Percentiles rank a stretch among this genome's conserved stretches.
These are phyloP conservation scores for Leucophenga maculata DNA, from an alignment of 2,888 invertebrate species.

Conservation along the genomic window DNA sequence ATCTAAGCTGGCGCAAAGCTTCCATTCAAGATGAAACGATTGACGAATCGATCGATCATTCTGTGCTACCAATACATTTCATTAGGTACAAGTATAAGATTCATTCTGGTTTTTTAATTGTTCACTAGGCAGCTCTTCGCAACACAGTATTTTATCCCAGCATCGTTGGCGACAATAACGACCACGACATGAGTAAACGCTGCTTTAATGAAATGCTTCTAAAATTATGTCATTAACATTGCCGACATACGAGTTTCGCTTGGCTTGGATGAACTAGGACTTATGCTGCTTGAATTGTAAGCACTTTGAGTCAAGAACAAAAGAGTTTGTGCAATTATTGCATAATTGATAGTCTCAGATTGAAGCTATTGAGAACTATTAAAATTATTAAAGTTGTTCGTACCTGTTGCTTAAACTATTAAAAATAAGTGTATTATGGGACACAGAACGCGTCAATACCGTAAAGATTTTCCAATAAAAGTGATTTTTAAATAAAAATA, in stretches of 20 bases:
- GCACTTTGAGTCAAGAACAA: not conserved
- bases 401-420: too few relatives aligned
- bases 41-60: not conserved
- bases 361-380: conserved; percentile 3
- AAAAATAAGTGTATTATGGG: not conserved
- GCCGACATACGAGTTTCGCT: conserved; percentile 29
- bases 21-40: not conserved
- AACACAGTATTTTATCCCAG: too few relatives aligned
- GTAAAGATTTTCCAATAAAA: too few relatives aligned
- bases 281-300: too few relatives aligned
- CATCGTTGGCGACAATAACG: too few relatives aligned
- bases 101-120: conserved; percentile 39
- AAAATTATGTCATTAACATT: conserved; percentile 63
- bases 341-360: conserved; percentile 5
- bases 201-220: conserved; percentile 56
- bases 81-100: conserved; percentile 20
- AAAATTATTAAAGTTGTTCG: too few relatives aligned
- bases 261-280: not conserved
- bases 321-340: not conserved
- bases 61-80: conserved; percentile 8
- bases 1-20: not conserved
- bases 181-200: conserved; percentile 15
- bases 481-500: too few relatives aligned
- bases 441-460: not conserved
- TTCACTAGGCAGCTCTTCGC: not conserved